Percentiles rank a stretch among this genome's conserved stretches.
Conservation (phyloP, 2,888 invertebrate genomes). For the Meloe dianella region DNA sequence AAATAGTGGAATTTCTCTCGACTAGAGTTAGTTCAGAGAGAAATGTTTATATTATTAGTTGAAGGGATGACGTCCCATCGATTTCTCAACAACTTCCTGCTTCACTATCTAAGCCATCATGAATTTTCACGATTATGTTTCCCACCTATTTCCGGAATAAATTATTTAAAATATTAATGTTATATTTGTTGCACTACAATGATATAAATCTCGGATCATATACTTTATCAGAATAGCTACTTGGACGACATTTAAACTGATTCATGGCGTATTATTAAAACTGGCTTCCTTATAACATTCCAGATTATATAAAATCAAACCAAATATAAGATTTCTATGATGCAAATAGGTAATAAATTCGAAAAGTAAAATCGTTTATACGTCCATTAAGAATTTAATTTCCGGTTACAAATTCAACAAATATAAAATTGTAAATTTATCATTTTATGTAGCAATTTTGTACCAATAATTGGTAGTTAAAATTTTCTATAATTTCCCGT, state of each 20-base stretch:
- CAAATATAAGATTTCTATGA: background rate
- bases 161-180: background rate
- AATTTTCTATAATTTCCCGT: no score
- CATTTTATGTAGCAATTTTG: background rate
- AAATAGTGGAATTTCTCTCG: background rate
- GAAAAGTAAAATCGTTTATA: background rate
- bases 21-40: background rate
- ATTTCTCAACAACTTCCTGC: background rate
- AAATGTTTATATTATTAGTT: slow-evolving; percentile 8
- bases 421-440: background rate
- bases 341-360: background rate
- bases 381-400: slow-evolving; percentile 1
- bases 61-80: background rate
- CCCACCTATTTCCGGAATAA: background rate
- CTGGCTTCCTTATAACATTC: no score
- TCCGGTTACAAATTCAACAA: background rate
- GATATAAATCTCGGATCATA: background rate
- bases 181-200: background rate
- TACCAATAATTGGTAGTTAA: background rate
- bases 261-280: no score
- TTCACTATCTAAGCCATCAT: background rate
- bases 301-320: background rate
- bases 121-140: background rate
- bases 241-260: no score
- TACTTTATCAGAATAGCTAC: background rate